Evolutionary conservation across 2,113 vertebrate genomes (phyloP), one percentile per base, ranked within the genome.

Genomic region (Phalacrocorax pelagicus): DNA sequence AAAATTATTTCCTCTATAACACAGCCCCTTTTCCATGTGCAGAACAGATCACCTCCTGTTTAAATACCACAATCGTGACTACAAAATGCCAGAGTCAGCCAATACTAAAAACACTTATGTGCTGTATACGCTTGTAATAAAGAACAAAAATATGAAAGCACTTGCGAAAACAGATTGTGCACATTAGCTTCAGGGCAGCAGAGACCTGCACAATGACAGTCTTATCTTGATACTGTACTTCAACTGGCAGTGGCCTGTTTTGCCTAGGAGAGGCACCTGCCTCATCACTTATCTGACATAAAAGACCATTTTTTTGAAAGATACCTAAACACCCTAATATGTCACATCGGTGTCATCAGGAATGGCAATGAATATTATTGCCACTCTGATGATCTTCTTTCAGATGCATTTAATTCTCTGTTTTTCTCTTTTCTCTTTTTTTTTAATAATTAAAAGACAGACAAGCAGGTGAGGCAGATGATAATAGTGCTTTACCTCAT

Each of bases 51-150:
- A 95, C 42, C 96, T 95, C 92, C 96, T 95, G 89, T 92, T 96
- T 95, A 97, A 95, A 96, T 97, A 95, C 78, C 96, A 95, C 89
- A 95, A 51, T 95, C 89, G 95, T 97, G 97, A 97, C 95, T 97
- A 85, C 58, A 88, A 90, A 95, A 79, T 92, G 91, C 58, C 81
- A 81, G 69, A 96, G 57, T 92, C 94, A 97, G 91, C 65, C 94
- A 94, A 92, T 86, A 90, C 66, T 88, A 82, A 94, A 92, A 96
- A 70, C 81, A 82, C 67, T 94, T 94, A 74, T 11, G 40, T 65
- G 87, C 74, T 62, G 70, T 92, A 29, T 91, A 94, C 47, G 66
- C 70, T 95, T 73, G 88, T 46, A 95, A 92, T 88, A 94, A 94
- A 85, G 73, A 77, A 85, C 67, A 95, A 95, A 95, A 95, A 91